Base-by-base conservation (phyloP, 2,797 vertebrate genomes). In the Sphaeramia orbicularis region DNA sequence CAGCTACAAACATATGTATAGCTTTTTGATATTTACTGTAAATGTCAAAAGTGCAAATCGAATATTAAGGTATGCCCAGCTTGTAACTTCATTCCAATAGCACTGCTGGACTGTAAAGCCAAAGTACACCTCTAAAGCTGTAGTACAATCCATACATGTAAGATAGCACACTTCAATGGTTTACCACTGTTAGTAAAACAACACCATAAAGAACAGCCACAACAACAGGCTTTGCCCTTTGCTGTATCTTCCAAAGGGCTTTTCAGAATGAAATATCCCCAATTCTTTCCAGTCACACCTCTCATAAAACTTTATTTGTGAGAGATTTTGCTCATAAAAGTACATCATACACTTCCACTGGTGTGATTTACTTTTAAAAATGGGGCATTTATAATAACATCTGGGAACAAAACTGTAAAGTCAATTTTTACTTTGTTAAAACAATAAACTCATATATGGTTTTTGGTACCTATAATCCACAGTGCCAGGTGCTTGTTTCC, bases 261-360 rank as follows among this genome's bases (percentile, higher is more conserved):
- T 77, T 79, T 62, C 35, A 47, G 5, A 65, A 71, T 64, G 19
- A 85, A 80, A 74, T 49, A 84, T 64, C 14, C 16, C 11, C 0
- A 3, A 65, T 51, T 80, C 27, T 53, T 81, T 66, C 44, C 59
- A 69, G 63, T 50, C 73, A 69, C 42, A 15, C 50, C 71, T 52
- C 80, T 85, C 56, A 16, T 89, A 86, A 91, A 81, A 57, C 32
- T 74, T 80, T 74, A 77, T 78, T 77, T 86, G 40, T 78, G 65
- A 56, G 80, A 83, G 55, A 69, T 78, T 70, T 76, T 6, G 13
- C 71, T 80, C 64, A 37, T 88, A 76, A 89, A 90, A 85, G 37
- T 54, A 64, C 54, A 81, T 74, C 80, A 76, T 75, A 77, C 40
- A 55, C 19, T 76, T 77, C 66, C 59, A 54, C 50, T 48, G 43